Conservation (phyloP, 1,140 invertebrate genomes). For the Meteorus sp. region DNA sequence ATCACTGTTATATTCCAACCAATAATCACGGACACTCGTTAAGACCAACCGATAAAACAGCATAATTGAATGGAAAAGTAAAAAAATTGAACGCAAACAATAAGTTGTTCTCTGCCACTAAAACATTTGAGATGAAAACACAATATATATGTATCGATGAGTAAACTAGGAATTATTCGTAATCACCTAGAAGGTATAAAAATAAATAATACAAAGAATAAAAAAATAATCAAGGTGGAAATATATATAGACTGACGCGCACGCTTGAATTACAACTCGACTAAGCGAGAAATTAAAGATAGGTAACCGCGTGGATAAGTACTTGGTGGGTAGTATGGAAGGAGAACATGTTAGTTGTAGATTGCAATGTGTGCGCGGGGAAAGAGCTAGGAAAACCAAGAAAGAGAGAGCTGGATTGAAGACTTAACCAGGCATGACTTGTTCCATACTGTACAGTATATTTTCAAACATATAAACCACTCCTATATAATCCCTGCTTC, state of each 20-base stretch:
- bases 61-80: background rate
- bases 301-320: slow-evolving; percentile 25
- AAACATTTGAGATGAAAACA: background rate
- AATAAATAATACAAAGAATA: background rate
- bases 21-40: background rate
- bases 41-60: background rate
- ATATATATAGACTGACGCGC: too few species aligned
- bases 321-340: slow-evolving; percentile 15
- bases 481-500: background rate
- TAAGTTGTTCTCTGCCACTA: background rate
- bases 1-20: background rate
- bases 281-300: slow-evolving; percentile 26
- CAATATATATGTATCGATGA: too few species aligned
- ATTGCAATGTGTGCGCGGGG: too few species aligned
- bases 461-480: slow-evolving; percentile 7
- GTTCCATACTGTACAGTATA: background rate
- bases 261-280: slow-evolving; percentile 17
- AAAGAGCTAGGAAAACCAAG: too few species aligned
- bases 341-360: too few species aligned
- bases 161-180: too few species aligned
- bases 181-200: too few species aligned
- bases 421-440: too few species aligned
- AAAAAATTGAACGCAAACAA: background rate
- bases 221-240: background rate
- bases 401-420: too few species aligned